Evolutionary conservation across 2,113 vertebrate genomes (phyloP).

Genomic region (Charadrius vociferus): DNA sequence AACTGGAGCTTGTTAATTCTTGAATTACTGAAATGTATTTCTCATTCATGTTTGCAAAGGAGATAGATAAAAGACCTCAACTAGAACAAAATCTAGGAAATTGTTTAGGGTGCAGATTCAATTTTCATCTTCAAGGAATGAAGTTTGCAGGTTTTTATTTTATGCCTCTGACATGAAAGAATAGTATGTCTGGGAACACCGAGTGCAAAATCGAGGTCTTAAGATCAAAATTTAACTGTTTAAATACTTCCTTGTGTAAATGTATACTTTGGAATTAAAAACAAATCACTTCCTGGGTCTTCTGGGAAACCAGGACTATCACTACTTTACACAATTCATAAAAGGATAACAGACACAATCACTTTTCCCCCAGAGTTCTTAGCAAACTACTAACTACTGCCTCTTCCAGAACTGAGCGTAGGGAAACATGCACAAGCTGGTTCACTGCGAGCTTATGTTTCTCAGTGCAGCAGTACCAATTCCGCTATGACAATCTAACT

Average conservation of each 20-base stretch:
- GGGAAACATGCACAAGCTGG: fast-evolving
- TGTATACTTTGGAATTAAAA: background rate
- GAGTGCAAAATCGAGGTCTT: background rate
- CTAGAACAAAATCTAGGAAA: background rate
- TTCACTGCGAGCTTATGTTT: background rate
- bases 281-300: background rate
- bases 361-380: background rate
- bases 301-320: background rate
- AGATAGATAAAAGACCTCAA: background rate
- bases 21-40: background rate
- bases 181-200: background rate
- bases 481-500: background rate
- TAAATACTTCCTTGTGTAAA: background rate
- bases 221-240: background rate
- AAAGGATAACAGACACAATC: background rate
- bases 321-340: background rate
- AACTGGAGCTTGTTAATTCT: background rate
- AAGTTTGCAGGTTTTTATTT: background rate
- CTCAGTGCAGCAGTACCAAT: background rate
- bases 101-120: background rate
- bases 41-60: background rate
- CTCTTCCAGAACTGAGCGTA: background rate
- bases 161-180: background rate
- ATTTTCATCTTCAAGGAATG: background rate
- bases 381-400: background rate